Percentiles rank a stretch among this genome's conserved stretches.
phyloP scores from a whole-genome alignment of 2,888 invertebrate genomes.

The Lagria hirta region DNA sequence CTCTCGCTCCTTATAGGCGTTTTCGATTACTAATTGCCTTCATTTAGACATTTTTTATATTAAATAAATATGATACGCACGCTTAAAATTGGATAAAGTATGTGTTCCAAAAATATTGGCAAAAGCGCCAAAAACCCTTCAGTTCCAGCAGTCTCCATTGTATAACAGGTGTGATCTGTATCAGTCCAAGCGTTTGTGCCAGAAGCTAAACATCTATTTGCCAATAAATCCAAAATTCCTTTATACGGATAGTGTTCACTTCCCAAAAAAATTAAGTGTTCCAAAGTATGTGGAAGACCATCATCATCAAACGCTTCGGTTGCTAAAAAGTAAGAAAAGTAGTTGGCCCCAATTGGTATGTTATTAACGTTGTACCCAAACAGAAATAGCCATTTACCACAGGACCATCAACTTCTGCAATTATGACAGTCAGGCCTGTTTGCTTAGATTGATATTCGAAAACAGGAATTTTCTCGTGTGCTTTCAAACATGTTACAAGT shows the following conservation, averaged over 20 bases:
- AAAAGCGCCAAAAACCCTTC: slow-evolving; percentile 86
- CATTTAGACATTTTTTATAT: not conserved
- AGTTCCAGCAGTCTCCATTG: slow-evolving; percentile 82
- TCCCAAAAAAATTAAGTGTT: slow-evolving; percentile 89
- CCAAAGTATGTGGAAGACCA: slow-evolving; percentile 89
- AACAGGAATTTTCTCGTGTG: slow-evolving; percentile 73
- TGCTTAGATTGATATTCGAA: slow-evolving; percentile 76
- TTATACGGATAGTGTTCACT: slow-evolving; percentile 88
- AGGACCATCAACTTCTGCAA: slow-evolving; percentile 88
- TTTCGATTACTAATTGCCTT: slow-evolving; percentile 4
- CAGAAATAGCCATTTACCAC: slow-evolving; percentile 85
- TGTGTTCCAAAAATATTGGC: slow-evolving; percentile 89
- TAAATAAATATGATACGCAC: slow-evolving; percentile 49
- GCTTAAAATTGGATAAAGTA: slow-evolving; percentile 79
- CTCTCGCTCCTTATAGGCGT: no score
- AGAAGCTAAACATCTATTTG: slow-evolving; percentile 85
- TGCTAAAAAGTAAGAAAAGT: slow-evolving; percentile 57
- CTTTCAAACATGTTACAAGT: slow-evolving; percentile 64
- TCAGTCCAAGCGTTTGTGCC: slow-evolving; percentile 93
- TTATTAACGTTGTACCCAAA: slow-evolving; percentile 63
- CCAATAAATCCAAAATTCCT: slow-evolving; percentile 83
- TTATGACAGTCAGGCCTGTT: slow-evolving; percentile 79
- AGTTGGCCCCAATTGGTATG: not conserved
- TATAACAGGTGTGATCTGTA: slow-evolving; percentile 86
- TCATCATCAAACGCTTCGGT: slow-evolving; percentile 92